A percentile compares a stretch with the other conserved stretches of the same genome.
These are phyloP conservation scores for Macrophya annulata DNA, from an alignment of 2,888 invertebrate species.

Conservation along the genomic window DNA sequence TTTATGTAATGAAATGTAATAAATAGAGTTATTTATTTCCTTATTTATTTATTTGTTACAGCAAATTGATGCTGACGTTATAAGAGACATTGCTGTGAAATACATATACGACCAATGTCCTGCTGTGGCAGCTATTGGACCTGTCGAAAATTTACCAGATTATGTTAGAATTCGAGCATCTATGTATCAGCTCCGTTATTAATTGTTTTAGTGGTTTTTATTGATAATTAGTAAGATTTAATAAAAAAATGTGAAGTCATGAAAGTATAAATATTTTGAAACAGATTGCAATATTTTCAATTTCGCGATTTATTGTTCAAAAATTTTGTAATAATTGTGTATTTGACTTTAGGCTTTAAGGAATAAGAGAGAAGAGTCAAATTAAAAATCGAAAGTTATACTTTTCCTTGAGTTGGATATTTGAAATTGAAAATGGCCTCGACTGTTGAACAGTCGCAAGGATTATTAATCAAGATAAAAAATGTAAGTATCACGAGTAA, in stretches of 20 bases:
- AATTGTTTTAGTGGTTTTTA: conserved; percentile 14
- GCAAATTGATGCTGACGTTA: conserved; percentile 59
- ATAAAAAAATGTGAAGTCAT: not conserved
- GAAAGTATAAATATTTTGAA: not conserved
- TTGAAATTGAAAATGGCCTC: too few species aligned
- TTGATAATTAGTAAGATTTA: not conserved
- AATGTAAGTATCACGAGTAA: too few species aligned
- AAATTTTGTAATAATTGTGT: too few species aligned
- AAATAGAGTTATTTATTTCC: conserved; percentile 27
- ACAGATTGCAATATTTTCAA: not conserved
- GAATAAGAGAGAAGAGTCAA: too few species aligned
- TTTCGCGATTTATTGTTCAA: too few species aligned
- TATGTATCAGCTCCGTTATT: conserved; percentile 67
- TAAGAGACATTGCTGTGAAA: conserved; percentile 67
- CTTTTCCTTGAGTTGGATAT: too few species aligned
- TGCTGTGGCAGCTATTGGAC: conserved; percentile 79
- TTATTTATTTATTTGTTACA: conserved; percentile 33
- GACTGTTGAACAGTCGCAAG: too few species aligned
- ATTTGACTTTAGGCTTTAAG: too few species aligned
- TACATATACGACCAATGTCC: conserved; percentile 80
- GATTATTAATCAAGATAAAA: too few species aligned
- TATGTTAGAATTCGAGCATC: conserved; percentile 77
- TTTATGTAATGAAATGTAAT: not conserved
- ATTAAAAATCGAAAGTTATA: too few species aligned
- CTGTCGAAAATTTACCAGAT: conserved; percentile 79